Conservation (phyloP, 2,113 vertebrate genomes). For the Phoenicopterus ruber region DNA sequence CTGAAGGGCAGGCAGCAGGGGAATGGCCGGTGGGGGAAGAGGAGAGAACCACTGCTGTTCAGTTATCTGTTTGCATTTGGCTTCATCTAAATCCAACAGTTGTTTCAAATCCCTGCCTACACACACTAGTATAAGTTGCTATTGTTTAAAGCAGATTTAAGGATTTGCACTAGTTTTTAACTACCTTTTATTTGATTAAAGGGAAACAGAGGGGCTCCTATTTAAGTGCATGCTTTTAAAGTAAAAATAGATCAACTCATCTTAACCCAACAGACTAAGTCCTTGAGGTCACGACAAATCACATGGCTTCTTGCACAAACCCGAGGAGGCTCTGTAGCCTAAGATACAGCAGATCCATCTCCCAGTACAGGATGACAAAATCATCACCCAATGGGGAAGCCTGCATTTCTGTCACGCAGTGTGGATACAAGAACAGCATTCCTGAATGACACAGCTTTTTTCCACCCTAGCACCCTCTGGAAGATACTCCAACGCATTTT, state of each 20-base stretch:
- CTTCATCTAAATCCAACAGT: constrained; percentile 17
- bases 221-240: not conserved
- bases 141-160: constrained; percentile 63
- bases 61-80: constrained; percentile 3
- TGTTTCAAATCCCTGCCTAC: constrained; percentile 56
- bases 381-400: not conserved
- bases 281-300: constrained; percentile 22
- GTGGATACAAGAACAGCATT: not conserved
- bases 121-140: constrained; percentile 21
- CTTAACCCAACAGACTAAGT: not conserved
- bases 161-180: constrained; percentile 50
- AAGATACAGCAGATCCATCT: not conserved
- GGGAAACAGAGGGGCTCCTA: not conserved
- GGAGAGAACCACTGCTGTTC: not conserved
- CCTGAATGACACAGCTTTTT: not conserved
- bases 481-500: not conserved
- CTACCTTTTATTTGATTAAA: constrained; percentile 43
- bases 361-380: not conserved
- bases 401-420: not conserved
- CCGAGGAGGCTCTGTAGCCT: not conserved
- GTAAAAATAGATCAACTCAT: constrained; percentile 43
- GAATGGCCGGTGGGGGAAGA: not conserved
- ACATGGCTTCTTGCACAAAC: not conserved
- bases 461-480: constrained; percentile 10
- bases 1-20: not conserved